Percentiles rank a stretch among this genome's conserved stretches.
phyloP scores from a whole-genome alignment of 2,797 vertebrate species.

The Menidia menidia region DNA sequence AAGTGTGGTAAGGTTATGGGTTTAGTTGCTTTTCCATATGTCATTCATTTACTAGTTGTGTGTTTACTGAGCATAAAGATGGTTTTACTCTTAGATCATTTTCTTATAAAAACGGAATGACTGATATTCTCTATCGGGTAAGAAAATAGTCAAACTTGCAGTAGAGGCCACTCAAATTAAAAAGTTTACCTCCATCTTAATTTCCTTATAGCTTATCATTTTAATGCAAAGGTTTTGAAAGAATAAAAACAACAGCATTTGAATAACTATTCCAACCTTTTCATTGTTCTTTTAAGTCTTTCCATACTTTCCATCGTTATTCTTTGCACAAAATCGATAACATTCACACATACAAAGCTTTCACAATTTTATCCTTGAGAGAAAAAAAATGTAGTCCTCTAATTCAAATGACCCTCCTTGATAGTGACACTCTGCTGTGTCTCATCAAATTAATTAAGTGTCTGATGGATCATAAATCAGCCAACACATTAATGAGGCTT shows the following conservation, averaged over 20 bases:
- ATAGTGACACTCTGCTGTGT: slow-evolving; percentile 79
- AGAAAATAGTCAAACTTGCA: slow-evolving; percentile 68
- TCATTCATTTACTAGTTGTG: slow-evolving; percentile 23
- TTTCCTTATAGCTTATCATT: slow-evolving; percentile 77
- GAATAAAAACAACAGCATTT: slow-evolving; percentile 56
- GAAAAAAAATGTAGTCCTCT: slow-evolving; percentile 65
- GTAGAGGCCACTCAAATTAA: slow-evolving; percentile 71
- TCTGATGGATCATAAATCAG: slow-evolving; percentile 80
- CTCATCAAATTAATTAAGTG: slow-evolving; percentile 82
- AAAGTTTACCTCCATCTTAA: slow-evolving; percentile 79
- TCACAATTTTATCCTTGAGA: slow-evolving; percentile 64
- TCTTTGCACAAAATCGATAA: slow-evolving; percentile 35
- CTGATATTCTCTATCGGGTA: slow-evolving; percentile 41
- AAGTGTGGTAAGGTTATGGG: slow-evolving; percentile 26
- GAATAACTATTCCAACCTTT: slow-evolving; percentile 59
- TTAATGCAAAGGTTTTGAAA: slow-evolving; percentile 61
- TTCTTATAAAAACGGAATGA: slow-evolving; percentile 38
- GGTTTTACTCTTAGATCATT: too few species aligned
- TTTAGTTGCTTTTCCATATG: slow-evolving; percentile 24
- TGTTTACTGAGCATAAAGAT: slow-evolving; percentile 24
- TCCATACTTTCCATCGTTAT: not conserved
- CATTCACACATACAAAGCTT: slow-evolving; percentile 41
- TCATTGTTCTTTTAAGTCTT: slow-evolving; percentile 55
- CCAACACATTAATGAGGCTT: slow-evolving; percentile 66
- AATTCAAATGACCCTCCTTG: slow-evolving; percentile 76